phyloP scores from a whole-genome alignment of 2,113 vertebrate genomes.

The Uria lomvia region DNA sequence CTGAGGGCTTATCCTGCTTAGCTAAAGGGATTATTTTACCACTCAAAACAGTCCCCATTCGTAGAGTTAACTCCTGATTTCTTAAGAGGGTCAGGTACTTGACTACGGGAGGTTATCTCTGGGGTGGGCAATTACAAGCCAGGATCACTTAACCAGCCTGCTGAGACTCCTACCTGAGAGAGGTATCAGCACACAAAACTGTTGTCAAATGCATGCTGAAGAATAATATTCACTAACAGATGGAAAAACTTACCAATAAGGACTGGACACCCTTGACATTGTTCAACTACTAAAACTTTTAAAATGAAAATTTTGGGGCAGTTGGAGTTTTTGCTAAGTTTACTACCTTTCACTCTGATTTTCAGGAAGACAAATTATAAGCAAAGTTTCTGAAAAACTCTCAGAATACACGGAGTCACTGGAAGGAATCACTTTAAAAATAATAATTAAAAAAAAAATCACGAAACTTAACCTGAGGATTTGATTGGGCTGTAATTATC shows the following conservation, averaged over 20 bases:
- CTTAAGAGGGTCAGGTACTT: conserved; percentile 5
- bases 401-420: not conserved
- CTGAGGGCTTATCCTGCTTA: not conserved
- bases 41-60: not conserved
- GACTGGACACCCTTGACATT: not conserved
- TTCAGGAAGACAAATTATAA: not conserved
- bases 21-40: not conserved
- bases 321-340: not conserved
- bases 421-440: not conserved
- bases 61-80: not conserved
- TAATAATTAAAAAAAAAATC: not conserved
- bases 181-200: not conserved
- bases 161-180: not conserved
- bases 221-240: not conserved
- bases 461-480: conserved; percentile 29
- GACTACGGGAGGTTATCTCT: not conserved
- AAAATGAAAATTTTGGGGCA: not conserved
- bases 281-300: not conserved
- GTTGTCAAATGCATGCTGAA: not conserved
- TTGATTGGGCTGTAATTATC: conserved; percentile 57
- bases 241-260: not conserved
- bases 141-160: not conserved
- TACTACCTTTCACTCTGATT: not conserved
- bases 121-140: not conserved
- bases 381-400: conserved; percentile 3